Percentiles rank a stretch among this genome's conserved stretches.
These are phyloP conservation scores for Drusus annulatus DNA, from an alignment of 1,140 invertebrate genomes.

Conservation along the genomic window DNA sequence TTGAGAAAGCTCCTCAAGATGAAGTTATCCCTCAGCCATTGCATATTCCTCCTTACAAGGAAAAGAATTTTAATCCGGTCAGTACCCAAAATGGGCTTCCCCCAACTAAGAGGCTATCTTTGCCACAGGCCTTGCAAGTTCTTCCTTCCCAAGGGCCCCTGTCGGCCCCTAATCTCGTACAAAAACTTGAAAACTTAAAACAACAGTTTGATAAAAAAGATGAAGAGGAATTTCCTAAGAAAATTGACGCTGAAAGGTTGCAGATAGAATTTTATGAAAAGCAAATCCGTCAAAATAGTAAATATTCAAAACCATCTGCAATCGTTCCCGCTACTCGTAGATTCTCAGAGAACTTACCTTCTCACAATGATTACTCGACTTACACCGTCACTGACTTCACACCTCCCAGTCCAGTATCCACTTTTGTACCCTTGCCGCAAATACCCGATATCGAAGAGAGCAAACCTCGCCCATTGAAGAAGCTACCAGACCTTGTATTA, in stretches of 20 bases:
- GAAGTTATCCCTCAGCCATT: slow-evolving; percentile 43
- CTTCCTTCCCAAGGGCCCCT: slow-evolving; percentile 66
- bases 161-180: slow-evolving; percentile 67
- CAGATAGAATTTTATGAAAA: slow-evolving; percentile 71
- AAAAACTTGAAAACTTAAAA: slow-evolving; percentile 62
- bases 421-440: slow-evolving; percentile 68
- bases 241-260: slow-evolving; percentile 66
- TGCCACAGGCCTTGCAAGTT: slow-evolving; percentile 62
- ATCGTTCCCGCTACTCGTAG: slow-evolving; percentile 60
- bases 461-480: slow-evolving; percentile 66
- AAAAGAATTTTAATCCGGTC: slow-evolving; percentile 53
- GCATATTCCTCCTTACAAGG: slow-evolving; percentile 51
- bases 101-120: slow-evolving; percentile 38
- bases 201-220: slow-evolving; percentile 57
- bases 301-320: slow-evolving; percentile 58
- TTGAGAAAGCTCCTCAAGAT: slow-evolving; percentile 63
- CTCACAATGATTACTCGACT: slow-evolving; percentile 59
- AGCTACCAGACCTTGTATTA: slow-evolving; percentile 68
- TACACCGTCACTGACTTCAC: slow-evolving; percentile 69
- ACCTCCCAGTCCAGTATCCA: slow-evolving; percentile 62
- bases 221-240: slow-evolving; percentile 48
- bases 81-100: slow-evolving; percentile 40
- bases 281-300: slow-evolving; percentile 66
- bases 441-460: slow-evolving; percentile 70
- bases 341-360: slow-evolving; percentile 55